These are phyloP conservation scores for Meles meles DNA, from an alignment of 2,113 vertebrate genomes.

Conservation along the genomic window DNA sequence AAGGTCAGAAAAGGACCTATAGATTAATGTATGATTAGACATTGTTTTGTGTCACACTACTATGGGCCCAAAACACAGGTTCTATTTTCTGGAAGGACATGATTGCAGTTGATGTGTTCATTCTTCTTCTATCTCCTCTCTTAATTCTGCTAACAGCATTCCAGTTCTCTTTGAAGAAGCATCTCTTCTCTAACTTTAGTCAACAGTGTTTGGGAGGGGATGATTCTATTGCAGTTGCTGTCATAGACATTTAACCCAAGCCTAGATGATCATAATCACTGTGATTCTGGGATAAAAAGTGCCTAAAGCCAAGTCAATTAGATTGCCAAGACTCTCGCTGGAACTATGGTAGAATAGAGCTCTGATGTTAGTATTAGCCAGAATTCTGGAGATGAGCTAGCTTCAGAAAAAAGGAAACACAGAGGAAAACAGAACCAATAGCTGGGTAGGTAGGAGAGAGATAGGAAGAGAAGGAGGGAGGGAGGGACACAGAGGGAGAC, in stretches of 20 bases:
- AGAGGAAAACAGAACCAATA: not conserved
- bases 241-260: not conserved
- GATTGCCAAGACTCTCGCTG: not conserved
- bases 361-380: not conserved
- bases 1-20: not conserved
- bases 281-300: not conserved
- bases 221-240: not conserved
- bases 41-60: not conserved
- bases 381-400: not conserved
- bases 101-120: not conserved
- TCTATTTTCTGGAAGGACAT: not conserved
- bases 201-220: not conserved
- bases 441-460: not conserved
- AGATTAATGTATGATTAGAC: not conserved
- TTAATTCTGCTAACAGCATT: not conserved
- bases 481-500: too few relatives aligned
- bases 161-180: not conserved
- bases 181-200: not conserved
- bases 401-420: not conserved
- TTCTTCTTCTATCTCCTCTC: not conserved
- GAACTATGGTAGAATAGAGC: not conserved
- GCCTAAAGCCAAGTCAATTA: not conserved
- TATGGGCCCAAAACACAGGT: not conserved
- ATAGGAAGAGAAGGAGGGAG: fast-evolving
- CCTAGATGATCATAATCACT: not conserved